Percentiles rank a stretch among this genome's conserved stretches.
Conservation (phyloP, 1,140 invertebrate genomes). For the fruit fly (Drosophila melanogaster) region DNA sequence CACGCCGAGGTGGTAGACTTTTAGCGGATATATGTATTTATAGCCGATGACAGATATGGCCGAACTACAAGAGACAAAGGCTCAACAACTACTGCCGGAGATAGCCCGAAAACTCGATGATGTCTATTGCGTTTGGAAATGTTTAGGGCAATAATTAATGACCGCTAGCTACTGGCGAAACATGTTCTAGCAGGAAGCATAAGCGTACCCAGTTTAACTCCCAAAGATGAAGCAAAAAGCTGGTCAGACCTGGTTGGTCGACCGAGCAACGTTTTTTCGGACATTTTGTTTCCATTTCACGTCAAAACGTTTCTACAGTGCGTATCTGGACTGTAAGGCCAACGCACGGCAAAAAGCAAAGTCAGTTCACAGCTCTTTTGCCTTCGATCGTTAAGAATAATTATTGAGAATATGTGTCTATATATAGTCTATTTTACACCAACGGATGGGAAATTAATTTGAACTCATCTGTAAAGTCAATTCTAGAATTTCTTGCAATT, state of each 20-base stretch:
- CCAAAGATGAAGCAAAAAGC: conserved; percentile 28
- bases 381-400: no score
- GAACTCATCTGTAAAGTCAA: no score
- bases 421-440: no score
- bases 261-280: conserved; percentile 12
- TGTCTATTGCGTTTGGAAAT: conserved; percentile 20
- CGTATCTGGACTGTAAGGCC: neutral
- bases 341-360: no score
- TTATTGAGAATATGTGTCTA: no score
- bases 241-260: conserved; percentile 52
- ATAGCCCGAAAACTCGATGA: conserved; percentile 6
- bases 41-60: no score
- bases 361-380: no score
- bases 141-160: conserved; percentile 53
- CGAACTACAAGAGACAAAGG: conserved; percentile 37
- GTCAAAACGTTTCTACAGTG: conserved; percentile 23
- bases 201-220: conserved; percentile 22
- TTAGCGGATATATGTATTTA: neutral
- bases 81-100: conserved; percentile 37
- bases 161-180: conserved; percentile 34
- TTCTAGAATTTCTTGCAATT: no score
- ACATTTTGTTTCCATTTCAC: conserved; percentile 20
- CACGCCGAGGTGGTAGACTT: conserved; percentile 6
- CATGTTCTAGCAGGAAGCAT: conserved; percentile 76
- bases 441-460: no score